Conservation (phyloP, 2,797 vertebrate genomes). For the Dermochelys coriacea region DNA sequence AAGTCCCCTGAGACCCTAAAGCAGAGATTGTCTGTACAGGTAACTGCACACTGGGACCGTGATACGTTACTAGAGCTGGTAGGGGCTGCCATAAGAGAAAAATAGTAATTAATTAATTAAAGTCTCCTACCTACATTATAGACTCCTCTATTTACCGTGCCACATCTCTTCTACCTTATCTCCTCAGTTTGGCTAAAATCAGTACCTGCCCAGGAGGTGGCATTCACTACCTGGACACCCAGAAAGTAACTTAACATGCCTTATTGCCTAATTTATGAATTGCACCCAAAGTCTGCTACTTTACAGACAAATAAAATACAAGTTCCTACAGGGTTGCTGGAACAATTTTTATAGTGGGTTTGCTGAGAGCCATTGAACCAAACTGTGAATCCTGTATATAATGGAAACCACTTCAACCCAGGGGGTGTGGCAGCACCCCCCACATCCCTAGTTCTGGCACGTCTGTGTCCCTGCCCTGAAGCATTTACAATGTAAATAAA, state of each 20-base stretch:
- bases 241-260: not conserved
- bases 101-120: not conserved
- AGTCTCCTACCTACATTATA: not conserved
- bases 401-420: too few species aligned
- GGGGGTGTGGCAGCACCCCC: too few species aligned
- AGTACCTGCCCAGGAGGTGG: not conserved
- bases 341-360: too few species aligned
- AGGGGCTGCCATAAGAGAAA: not conserved
- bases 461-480: not conserved
- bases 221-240: not conserved
- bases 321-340: too few species aligned
- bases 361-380: too few species aligned
- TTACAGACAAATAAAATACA: not conserved
- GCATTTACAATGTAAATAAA: not conserved
- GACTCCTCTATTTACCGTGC: not conserved
- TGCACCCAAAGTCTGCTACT: not conserved
- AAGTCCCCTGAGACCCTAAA: not conserved
- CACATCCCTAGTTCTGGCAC: too few species aligned
- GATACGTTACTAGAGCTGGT: not conserved
- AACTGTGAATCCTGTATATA: too few species aligned
- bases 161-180: not conserved
- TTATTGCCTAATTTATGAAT: not conserved
- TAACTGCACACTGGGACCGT: fast-evolving
- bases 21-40: not conserved
- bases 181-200: not conserved